Evolutionary conservation across 2,888 invertebrate genomes (phyloP).

Genomic region (Seira sanloemensis): DNA sequence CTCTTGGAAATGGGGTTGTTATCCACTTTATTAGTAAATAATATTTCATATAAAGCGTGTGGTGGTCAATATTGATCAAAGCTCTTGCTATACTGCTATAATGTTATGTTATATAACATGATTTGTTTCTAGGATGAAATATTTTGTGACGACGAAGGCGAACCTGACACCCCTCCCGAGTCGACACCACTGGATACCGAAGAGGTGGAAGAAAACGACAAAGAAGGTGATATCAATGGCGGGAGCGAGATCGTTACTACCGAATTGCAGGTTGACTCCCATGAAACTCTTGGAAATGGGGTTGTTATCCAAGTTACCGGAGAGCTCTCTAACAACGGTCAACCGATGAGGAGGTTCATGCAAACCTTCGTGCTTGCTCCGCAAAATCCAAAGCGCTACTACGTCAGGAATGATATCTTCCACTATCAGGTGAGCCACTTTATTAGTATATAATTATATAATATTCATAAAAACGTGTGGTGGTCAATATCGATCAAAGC

Average conservation of each 20-base stretch:
- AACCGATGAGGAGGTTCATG: conserved; percentile 97
- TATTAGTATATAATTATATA: neutral
- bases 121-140: conserved; percentile 78
- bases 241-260: conserved; percentile 61
- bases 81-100: too few relatives aligned
- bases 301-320: conserved; percentile 85
- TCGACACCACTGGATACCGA: conserved; percentile 71
- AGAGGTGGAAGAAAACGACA: conserved; percentile 75
- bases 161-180: conserved; percentile 74
- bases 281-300: conserved; percentile 84
- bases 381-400: conserved; percentile 97
- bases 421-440: conserved; percentile 87
- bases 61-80: too few relatives aligned
- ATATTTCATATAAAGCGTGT: too few relatives aligned
- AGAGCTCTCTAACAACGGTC: conserved; percentile 96
- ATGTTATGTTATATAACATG: too few relatives aligned
- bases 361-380: conserved; percentile 98
- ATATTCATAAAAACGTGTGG: too few relatives aligned
- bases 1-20: conserved; percentile 78
- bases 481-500: too few relatives aligned
- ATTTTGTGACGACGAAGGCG: conserved; percentile 76
- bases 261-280: conserved; percentile 90
- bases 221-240: conserved; percentile 72
- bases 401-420: conserved; percentile 99
- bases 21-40: conserved; percentile 75